These are phyloP conservation scores for Drosophila chauvacae DNA, from an alignment of 1,140 invertebrate genomes.

Conservation along the genomic window DNA sequence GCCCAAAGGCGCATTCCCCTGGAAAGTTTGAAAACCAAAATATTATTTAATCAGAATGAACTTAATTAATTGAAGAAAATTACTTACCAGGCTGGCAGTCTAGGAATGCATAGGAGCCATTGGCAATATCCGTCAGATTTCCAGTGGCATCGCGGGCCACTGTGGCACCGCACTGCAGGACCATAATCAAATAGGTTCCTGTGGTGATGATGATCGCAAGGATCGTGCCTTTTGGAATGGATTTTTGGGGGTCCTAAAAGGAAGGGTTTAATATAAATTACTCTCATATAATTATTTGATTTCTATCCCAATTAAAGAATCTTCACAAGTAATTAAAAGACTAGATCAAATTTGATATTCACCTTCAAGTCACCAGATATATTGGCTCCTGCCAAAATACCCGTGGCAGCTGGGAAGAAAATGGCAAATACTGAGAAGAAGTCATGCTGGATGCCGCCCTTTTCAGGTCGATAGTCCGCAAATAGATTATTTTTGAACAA, in stretches of 20 bases:
- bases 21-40: neutral
- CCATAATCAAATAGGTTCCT: constrained; percentile 93
- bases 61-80: neutral
- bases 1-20: constrained; percentile 88
- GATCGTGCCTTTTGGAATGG: constrained; percentile 96
- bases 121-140: constrained; percentile 86
- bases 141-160: constrained; percentile 92
- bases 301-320: too few species aligned
- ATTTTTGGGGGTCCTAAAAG: constrained; percentile 93
- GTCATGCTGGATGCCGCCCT: constrained; percentile 86
- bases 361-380: constrained; percentile 97
- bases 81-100: constrained; percentile 84
- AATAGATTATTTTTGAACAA: constrained; percentile 90
- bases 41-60: constrained; percentile 8
- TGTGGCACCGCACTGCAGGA: constrained; percentile 90
- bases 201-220: constrained; percentile 94
- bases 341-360: constrained; percentile 26
- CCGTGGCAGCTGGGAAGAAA: constrained; percentile 98
- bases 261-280: neutral
- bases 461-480: constrained; percentile 90
- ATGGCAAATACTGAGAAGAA: constrained; percentile 98
- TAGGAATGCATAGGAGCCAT: constrained; percentile 84
- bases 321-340: too few species aligned
- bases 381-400: constrained; percentile 96
- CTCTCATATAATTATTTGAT: too few species aligned